Evolutionary conservation across 2,797 vertebrate genomes (phyloP).

Genomic region (Cheirogaleus major): DNA sequence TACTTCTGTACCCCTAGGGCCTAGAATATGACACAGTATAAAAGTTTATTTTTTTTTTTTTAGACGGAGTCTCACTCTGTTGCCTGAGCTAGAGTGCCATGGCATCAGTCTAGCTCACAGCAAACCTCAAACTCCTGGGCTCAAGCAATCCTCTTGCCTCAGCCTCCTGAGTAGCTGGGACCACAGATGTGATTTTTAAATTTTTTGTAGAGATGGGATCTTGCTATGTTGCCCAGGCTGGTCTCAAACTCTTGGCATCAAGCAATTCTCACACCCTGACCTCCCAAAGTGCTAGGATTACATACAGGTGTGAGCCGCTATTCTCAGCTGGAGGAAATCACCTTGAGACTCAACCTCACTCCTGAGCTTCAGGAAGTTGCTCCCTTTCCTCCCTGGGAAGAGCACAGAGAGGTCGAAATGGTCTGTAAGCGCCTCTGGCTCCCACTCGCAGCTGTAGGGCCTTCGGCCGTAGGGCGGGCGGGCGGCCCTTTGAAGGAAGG

Average conservation of each 20-base stretch:
- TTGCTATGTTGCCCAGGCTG: neutral
- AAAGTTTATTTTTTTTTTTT: neutral
- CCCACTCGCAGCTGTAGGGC: fast-evolving
- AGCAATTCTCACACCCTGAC: neutral
- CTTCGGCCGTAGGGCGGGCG: neutral
- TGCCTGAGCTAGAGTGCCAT: neutral
- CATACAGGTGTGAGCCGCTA: neutral
- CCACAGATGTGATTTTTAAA: neutral
- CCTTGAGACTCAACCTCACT: neutral
- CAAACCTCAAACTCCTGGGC: neutral
- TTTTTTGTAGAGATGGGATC: neutral
- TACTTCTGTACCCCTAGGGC: neutral
- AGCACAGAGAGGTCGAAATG: fast-evolving
- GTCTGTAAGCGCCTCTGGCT: neutral
- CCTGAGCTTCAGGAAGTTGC: fast-evolving
- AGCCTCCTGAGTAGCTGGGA: neutral
- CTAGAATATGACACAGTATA: neutral
- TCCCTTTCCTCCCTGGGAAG: neutral
- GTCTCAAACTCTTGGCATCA: neutral
- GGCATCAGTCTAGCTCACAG: neutral
- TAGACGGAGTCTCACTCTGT: neutral
- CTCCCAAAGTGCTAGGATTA: neutral
- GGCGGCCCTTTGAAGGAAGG: neutral
- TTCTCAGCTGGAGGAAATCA: neutral
- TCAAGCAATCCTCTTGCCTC: neutral